Evolutionary conservation across 1,140 invertebrate species (phyloP).

Genomic region (Theocolax elegans): DNA sequence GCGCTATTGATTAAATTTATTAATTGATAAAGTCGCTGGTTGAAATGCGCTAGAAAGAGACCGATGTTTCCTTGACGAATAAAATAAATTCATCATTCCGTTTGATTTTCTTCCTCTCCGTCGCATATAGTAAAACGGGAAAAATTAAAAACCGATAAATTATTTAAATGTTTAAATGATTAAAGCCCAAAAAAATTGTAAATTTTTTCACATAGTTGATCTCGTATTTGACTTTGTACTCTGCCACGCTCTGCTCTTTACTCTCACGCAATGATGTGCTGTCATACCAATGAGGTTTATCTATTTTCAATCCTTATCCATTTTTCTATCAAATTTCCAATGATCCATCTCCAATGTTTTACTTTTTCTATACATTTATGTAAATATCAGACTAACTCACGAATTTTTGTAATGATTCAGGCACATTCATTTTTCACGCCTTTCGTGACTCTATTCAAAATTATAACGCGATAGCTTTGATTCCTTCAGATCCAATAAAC

Average conservation of each 20-base stretch:
- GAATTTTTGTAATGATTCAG: constrained; percentile 31
- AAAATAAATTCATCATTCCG: background rate
- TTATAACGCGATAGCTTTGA: constrained; percentile 19
- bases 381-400: background rate
- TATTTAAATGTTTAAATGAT: background rate
- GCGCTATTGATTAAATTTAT: background rate
- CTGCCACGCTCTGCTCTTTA: constrained; percentile 63
- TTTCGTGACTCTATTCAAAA: constrained; percentile 33
- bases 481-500: constrained; percentile 1
- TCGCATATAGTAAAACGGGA: background rate
- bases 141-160: background rate
- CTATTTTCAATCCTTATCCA: constrained; percentile 41
- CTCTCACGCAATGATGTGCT: constrained; percentile 67
- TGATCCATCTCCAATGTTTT: constrained; percentile 36
- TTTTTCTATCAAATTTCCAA: constrained; percentile 19
- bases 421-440: constrained; percentile 25
- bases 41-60: constrained; percentile 9
- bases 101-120: constrained; percentile 5
- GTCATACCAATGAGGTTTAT: constrained; percentile 66
- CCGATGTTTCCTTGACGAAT: constrained; percentile 8
- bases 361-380: constrained; percentile 10
- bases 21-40: constrained; percentile 17
- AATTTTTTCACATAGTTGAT: constrained; percentile 55
- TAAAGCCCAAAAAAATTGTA: constrained; percentile 1
- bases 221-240: constrained; percentile 61